phyloP scores from a whole-genome alignment of 2,113 vertebrate genomes.

The Paratilapia polleni region DNA sequence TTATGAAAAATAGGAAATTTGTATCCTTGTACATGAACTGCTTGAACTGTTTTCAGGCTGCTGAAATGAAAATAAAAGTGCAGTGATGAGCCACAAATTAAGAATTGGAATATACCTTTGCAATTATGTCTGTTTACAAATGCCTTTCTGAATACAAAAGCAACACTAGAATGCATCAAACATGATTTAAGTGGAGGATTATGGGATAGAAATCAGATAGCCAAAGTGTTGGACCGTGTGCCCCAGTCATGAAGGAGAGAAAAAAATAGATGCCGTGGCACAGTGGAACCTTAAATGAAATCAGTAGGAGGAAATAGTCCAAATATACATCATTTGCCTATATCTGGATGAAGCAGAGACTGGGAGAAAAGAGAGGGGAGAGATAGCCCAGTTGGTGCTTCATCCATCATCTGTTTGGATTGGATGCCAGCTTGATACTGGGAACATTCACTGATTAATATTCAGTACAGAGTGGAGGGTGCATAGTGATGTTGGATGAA shows the following conservation, averaged over 20 bases:
- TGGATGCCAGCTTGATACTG: constrained; percentile 71
- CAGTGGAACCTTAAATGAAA: constrained; percentile 39
- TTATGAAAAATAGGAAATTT: neutral
- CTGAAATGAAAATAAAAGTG: neutral
- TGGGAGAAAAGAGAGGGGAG: constrained; percentile 23
- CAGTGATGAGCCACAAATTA: neutral
- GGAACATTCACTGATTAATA: constrained; percentile 77
- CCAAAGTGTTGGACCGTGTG: neutral
- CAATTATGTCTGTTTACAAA: neutral
- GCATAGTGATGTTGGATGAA: constrained; percentile 61
- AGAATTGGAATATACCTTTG: neutral
- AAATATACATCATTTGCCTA: constrained; percentile 65
- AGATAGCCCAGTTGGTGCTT: constrained; percentile 66
- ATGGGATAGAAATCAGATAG: neutral
- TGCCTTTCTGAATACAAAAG: neutral
- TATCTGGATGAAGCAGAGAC: constrained; percentile 56
- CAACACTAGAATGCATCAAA: neutral
- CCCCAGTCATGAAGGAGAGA: neutral
- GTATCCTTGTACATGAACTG: neutral
- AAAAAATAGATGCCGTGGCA: constrained; percentile 1
- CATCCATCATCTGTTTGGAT: constrained; percentile 77
- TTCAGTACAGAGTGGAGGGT: constrained; percentile 65
- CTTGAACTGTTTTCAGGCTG: neutral
- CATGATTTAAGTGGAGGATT: neutral
- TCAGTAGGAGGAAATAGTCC: constrained; percentile 51